phyloP scores from a whole-genome alignment of 2,113 vertebrate species.

The Ramphastos sulfuratus region DNA sequence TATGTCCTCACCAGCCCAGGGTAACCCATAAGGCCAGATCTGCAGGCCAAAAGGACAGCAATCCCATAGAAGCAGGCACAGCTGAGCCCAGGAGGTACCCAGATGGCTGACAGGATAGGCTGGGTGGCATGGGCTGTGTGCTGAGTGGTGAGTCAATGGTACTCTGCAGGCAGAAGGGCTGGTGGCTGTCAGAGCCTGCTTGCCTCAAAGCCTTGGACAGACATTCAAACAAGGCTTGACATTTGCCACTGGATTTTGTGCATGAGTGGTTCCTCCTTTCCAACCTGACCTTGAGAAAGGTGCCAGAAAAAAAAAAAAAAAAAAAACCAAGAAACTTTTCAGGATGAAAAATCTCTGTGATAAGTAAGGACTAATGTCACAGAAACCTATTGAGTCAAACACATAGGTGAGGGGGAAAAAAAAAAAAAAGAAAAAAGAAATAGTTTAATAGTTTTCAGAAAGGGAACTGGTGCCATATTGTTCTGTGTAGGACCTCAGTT shows the following conservation, averaged over 20 bases:
- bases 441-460: background rate
- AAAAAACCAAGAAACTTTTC: background rate
- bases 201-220: background rate
- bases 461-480: background rate
- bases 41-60: background rate
- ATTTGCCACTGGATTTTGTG: background rate
- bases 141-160: rapidly evolving
- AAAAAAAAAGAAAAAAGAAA: background rate
- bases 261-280: background rate
- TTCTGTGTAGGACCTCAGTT: background rate
- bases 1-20: background rate
- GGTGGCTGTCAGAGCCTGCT: background rate
- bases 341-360: background rate
- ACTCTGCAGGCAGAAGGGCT: background rate
- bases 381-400: background rate
- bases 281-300: background rate
- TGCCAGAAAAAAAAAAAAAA: background rate
- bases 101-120: background rate
- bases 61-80: background rate
- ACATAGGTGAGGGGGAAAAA: background rate
- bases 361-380: background rate
- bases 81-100: background rate
- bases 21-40: background rate
- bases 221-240: background rate
- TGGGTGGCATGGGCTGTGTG: background rate